Percentiles rank a stretch among this genome's conserved stretches.
Conservation (phyloP, 2,797 vertebrate species). For the Okamejei kenojei region DNA sequence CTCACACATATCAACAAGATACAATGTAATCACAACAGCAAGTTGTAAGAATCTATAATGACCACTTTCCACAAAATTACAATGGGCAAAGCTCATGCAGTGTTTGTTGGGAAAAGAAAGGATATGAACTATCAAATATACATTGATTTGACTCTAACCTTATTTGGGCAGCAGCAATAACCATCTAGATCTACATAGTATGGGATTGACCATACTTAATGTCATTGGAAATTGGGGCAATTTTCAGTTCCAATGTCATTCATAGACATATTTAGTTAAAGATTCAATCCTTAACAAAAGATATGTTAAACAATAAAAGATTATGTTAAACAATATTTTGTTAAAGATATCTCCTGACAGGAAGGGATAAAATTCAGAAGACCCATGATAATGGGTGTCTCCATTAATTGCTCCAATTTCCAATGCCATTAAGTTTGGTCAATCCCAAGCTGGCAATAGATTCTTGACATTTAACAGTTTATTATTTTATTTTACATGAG, state of each 20-base stretch:
- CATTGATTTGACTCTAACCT: background rate
- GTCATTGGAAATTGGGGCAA: too few species aligned
- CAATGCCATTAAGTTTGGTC: too few species aligned
- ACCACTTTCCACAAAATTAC: background rate
- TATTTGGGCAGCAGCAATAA: background rate
- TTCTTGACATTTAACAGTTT: background rate
- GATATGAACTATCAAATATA: background rate
- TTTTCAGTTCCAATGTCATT: background rate
- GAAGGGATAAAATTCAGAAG: background rate
- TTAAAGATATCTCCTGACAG: too few species aligned
- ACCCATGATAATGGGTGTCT: too few species aligned
- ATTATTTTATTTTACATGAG: background rate
- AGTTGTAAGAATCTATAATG: background rate
- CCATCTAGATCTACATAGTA: background rate
- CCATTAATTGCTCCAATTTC: too few species aligned
- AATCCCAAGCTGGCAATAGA: background rate
- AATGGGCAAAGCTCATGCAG: background rate
- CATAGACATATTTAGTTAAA: background rate
- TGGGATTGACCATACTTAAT: background rate
- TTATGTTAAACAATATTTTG: too few species aligned
- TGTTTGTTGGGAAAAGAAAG: background rate
- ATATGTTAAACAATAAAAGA: too few species aligned
- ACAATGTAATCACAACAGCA: background rate
- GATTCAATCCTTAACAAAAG: background rate
- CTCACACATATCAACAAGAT: background rate